Conservation (phyloP, 1,140 invertebrate genomes). For the Ditylenchus dipsaci region DNA sequence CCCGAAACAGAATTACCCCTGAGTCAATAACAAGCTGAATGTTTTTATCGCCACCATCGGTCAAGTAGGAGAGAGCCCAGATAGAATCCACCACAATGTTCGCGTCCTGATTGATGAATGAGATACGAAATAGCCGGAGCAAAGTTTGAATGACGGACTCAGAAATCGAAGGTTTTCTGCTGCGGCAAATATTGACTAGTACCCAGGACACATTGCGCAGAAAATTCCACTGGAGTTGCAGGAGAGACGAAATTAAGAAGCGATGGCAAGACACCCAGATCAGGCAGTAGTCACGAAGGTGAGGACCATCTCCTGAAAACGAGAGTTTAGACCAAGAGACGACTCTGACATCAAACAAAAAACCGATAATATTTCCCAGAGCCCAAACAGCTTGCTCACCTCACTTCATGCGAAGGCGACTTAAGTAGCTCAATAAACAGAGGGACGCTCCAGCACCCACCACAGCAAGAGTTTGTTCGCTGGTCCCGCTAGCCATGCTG, state of each 20-base stretch:
- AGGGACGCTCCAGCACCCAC: constrained; percentile 83
- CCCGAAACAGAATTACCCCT: too few relatives aligned
- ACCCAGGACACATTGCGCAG: constrained; percentile 91
- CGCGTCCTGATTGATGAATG: constrained; percentile 78
- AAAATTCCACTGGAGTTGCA: constrained; percentile 80
- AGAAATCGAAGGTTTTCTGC: constrained; percentile 77
- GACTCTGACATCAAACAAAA: constrained; percentile 33
- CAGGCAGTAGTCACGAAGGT: constrained; percentile 81
- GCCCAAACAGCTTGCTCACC: constrained; percentile 98
- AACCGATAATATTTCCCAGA: constrained; percentile 89
- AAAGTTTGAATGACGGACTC: neutral
- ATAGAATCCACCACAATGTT: constrained; percentile 97
- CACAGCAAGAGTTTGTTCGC: constrained; percentile 87
- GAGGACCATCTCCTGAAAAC: constrained; percentile 76
- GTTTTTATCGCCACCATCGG: too few relatives aligned
- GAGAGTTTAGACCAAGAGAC: constrained; percentile 5
- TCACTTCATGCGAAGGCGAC: constrained; percentile 90
- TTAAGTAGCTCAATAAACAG: constrained; percentile 80
- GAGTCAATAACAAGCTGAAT: too few relatives aligned
- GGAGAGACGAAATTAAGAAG: constrained; percentile 80
- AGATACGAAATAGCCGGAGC: neutral
- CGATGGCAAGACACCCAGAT: constrained; percentile 79
- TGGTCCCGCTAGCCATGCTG: constrained; percentile 88
- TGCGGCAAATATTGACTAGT: constrained; percentile 92
- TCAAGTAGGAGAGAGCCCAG: constrained; percentile 69